These are phyloP conservation scores for Hozukius guyotensis DNA, from an alignment of 2,797 vertebrate species.

Conservation along the genomic window DNA sequence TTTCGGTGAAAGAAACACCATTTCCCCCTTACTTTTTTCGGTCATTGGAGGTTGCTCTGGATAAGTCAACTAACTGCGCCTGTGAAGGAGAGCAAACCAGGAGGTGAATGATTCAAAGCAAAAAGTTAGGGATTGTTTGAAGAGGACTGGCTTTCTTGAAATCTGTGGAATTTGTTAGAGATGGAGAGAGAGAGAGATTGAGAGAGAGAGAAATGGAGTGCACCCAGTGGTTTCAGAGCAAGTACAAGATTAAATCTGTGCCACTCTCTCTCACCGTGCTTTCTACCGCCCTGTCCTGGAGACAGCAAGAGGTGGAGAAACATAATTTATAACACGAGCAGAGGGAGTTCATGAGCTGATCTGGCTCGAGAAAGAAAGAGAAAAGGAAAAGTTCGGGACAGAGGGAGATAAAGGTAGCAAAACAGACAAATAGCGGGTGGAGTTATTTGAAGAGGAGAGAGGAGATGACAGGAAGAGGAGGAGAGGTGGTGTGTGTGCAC, in stretches of 20 bases:
- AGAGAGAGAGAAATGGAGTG: neutral
- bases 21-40: neutral
- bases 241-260: constrained; percentile 37
- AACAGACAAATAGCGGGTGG: constrained; percentile 19
- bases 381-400: neutral
- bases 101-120: constrained; percentile 38
- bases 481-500: constrained; percentile 9
- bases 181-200: neutral
- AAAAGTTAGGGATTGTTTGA: constrained; percentile 39
- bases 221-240: constrained; percentile 24
- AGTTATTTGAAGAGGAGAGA: neutral
- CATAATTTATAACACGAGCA: constrained; percentile 33
- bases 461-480: neutral
- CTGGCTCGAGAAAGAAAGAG: neutral
- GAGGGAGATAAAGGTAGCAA: constrained; percentile 1
- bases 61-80: constrained; percentile 3
- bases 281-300: constrained; percentile 15
- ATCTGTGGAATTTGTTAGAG: neutral
- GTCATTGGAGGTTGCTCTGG: constrained; percentile 12
- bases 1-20: constrained; percentile 12
- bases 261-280: constrained; percentile 17
- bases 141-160: constrained; percentile 5
- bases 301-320: constrained; percentile 15
- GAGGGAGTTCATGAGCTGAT: constrained; percentile 23
- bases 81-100: neutral